Base-by-base conservation (phyloP, 2,113 vertebrate species). In the Alligator mississippiensis region DNA sequence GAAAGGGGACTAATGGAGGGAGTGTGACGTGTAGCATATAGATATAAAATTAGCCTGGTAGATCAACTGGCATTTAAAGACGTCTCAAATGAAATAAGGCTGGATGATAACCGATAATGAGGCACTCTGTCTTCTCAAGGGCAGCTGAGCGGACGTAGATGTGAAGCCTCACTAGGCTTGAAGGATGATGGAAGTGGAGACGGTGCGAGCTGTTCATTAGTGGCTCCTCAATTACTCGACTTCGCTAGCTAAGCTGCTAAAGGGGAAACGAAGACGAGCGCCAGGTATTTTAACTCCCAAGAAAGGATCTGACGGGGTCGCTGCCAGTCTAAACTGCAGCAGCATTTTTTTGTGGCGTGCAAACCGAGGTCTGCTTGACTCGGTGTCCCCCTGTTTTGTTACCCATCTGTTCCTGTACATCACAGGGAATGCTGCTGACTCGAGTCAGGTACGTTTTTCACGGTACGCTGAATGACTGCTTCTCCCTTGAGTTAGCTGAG, bases 21-120 rank as follows among this genome's bases (percentile, higher is more conserved):
- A 77, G 75, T 3, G 78, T 79, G 88, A 54, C 80, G 58, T 24
- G 47, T 87, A 85, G 85, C 81, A 25, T 9, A 80, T 10, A 3
- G 89, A 58, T 86, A 76, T 3, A 63, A 88, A 92, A 96, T 74
- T 77, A 96, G 83, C 74, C 86, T 78, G 10, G 4, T 18, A 78
- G 88, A 96, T 95, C 91, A 95, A 93, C 62, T 4, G 4, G 54
- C 85, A 92, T 92, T 90, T 95, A 91, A 94, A 96, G 93, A 80
- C 77, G 80, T 82, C 88, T 93, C 72, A 78, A 93, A 95, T 96
- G 93, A 96, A 96, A 96, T 85, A 81, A 95, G 77, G 34, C 57
- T 90, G 68, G 60, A 78, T 27, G 28, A 95, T 86, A 70, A 75
- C 59, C 74, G 85, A 60, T 92, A 96, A 97, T 93, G 94, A 97